These are phyloP conservation scores for Epinotia nisella DNA, from an alignment of 2,888 invertebrate species.

Conservation along the genomic window DNA sequence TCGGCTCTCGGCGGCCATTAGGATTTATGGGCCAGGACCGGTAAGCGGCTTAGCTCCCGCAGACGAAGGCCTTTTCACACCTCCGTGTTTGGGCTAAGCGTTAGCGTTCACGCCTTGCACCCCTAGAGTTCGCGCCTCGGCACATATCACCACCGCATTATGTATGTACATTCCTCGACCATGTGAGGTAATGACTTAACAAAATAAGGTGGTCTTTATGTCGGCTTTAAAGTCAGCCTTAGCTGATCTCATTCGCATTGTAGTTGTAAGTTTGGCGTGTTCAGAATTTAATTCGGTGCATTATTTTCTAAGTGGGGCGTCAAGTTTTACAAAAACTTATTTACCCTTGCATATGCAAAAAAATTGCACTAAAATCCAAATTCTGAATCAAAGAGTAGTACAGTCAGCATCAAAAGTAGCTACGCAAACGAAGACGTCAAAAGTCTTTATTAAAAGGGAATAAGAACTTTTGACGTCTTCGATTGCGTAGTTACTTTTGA, in stretches of 20 bases:
- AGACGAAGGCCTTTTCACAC: conserved; percentile 80
- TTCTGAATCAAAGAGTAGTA: no score
- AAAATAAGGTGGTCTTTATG: conserved; percentile 19
- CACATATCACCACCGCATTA: conserved; percentile 75
- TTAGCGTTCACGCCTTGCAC: conserved; percentile 82
- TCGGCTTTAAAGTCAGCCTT: background rate
- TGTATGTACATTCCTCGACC: conserved; percentile 62
- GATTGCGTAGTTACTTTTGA: no score
- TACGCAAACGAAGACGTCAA: no score
- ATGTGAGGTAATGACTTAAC: conserved; percentile 48
- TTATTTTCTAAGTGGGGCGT: background rate
- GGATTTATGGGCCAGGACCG: conserved; percentile 73
- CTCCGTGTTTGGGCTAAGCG: conserved; percentile 76
- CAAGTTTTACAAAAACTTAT: background rate
- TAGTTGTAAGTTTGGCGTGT: background rate
- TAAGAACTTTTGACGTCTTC: no score
- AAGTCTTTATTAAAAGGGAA: no score
- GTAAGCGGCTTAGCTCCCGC: conserved; percentile 77
- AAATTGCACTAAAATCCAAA: no score
- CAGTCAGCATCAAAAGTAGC: no score
- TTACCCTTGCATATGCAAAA: no score
- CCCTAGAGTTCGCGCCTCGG: conserved; percentile 79
- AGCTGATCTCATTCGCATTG: background rate
- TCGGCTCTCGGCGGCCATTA: conserved; percentile 49
- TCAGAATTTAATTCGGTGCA: background rate